Evolutionary conservation across 2,888 invertebrate species (phyloP).

Genomic region (Hirudinaria manillensis): DNA sequence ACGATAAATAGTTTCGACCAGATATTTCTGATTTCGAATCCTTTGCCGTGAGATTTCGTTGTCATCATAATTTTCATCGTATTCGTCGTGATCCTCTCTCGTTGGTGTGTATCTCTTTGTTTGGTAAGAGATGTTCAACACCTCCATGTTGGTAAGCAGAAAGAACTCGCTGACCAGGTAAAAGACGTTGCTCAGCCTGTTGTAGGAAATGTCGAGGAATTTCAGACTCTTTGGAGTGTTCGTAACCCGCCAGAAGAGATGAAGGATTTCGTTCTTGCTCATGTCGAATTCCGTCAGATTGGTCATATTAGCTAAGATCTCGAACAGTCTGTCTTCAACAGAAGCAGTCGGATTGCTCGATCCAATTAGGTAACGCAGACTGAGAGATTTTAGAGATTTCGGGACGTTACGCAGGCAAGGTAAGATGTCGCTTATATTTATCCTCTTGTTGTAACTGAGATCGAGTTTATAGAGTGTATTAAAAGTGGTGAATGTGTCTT

Average conservation of each 20-base stretch:
- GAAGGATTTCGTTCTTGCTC: slow-evolving; percentile 5
- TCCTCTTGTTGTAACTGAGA: no score
- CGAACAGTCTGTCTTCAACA: neutral
- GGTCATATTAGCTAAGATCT: neutral
- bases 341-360: neutral
- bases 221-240: neutral
- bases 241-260: neutral
- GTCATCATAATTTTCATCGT: neutral
- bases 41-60: neutral
- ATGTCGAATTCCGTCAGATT: neutral
- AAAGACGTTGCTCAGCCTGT: slow-evolving; percentile 4
- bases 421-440: no score
- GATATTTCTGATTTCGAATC: neutral
- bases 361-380: neutral
- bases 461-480: no score
- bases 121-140: neutral
- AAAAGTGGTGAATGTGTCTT: no score
- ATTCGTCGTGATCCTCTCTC: neutral
- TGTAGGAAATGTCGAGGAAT: neutral
- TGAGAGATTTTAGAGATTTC: no score
- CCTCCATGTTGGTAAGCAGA: neutral
- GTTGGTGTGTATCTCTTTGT: neutral
- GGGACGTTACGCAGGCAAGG: no score
- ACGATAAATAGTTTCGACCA: neutral
- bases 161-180: neutral